Conservation (phyloP, 1,140 invertebrate species). For the Drosophila kanapiae region DNA sequence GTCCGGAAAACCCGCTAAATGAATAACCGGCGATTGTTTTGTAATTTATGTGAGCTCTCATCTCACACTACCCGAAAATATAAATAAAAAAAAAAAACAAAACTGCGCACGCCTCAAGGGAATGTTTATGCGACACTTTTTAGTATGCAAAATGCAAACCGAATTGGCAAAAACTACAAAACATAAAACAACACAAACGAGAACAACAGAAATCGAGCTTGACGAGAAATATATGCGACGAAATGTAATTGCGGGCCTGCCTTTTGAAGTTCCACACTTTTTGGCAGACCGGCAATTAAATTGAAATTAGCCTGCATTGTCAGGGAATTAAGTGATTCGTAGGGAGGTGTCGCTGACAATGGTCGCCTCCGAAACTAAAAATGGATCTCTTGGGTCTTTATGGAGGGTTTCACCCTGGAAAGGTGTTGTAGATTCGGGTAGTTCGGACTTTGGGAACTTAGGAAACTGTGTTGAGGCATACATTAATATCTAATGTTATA, state of each 20-base stretch:
- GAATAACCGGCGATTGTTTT: constrained; percentile 34
- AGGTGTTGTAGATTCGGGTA: not conserved
- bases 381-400: constrained; percentile 12
- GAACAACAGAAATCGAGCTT: constrained; percentile 35
- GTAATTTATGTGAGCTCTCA: constrained; percentile 31
- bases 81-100: not conserved
- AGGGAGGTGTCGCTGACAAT: constrained; percentile 33
- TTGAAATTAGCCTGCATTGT: constrained; percentile 55
- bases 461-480: not conserved
- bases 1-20: constrained; percentile 23
- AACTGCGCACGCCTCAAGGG: constrained; percentile 21
- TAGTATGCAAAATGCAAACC: constrained; percentile 59
- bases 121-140: constrained; percentile 60
- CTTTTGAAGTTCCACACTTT: constrained; percentile 49
- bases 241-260: constrained; percentile 29
- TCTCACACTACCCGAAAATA: not conserved
- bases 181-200: constrained; percentile 30
- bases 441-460: not conserved
- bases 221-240: constrained; percentile 13
- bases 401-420: not conserved
- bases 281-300: constrained; percentile 48
- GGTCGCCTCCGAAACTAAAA: constrained; percentile 5
- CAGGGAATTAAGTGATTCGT: constrained; percentile 32
- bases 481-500: not conserved
- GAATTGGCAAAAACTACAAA: constrained; percentile 13